phyloP scores from a whole-genome alignment of 2,888 invertebrate genomes.

The Leptarthrus brevirostris region DNA sequence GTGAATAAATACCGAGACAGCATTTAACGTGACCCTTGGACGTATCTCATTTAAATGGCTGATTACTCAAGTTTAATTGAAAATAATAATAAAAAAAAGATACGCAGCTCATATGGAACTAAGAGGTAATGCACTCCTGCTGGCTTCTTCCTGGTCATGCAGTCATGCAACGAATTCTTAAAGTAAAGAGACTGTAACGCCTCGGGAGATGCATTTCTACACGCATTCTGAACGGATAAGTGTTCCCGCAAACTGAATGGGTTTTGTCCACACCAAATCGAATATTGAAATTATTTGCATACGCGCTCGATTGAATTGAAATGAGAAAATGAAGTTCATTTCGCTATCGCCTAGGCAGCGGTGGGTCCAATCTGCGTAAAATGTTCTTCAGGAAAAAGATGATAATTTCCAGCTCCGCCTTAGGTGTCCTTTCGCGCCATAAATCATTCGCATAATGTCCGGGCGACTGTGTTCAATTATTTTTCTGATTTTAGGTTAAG shows the following conservation, averaged over 20 bases:
- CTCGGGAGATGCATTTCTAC: slow-evolving; percentile 32
- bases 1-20: slow-evolving; percentile 10
- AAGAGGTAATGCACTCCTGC: slow-evolving; percentile 40
- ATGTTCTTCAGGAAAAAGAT: slow-evolving; percentile 30
- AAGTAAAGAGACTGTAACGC: slow-evolving; percentile 10
- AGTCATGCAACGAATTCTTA: slow-evolving; percentile 27
- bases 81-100: slow-evolving; percentile 1
- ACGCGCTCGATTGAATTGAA: slow-evolving; percentile 11
- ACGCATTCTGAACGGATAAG: slow-evolving; percentile 33
- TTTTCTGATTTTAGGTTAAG: slow-evolving; percentile 32
- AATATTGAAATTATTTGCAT: slow-evolving; percentile 46
- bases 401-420: slow-evolving; percentile 35
- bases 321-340: slow-evolving; percentile 19
- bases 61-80: neutral
- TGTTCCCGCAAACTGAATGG: neutral
- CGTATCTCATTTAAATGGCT: slow-evolving; percentile 37
- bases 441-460: slow-evolving; percentile 33
- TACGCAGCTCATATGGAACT: neutral
- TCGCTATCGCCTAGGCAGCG: slow-evolving; percentile 35
- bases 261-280: slow-evolving; percentile 34
- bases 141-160: slow-evolving; percentile 40
- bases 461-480: slow-evolving; percentile 28
- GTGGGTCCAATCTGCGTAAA: slow-evolving; percentile 31
- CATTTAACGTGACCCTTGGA: slow-evolving; percentile 29
- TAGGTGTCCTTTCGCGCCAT: slow-evolving; percentile 35